Conservation (phyloP, 64 coral and sea anemone genomes). For the Pachyseris speciosa region DNA sequence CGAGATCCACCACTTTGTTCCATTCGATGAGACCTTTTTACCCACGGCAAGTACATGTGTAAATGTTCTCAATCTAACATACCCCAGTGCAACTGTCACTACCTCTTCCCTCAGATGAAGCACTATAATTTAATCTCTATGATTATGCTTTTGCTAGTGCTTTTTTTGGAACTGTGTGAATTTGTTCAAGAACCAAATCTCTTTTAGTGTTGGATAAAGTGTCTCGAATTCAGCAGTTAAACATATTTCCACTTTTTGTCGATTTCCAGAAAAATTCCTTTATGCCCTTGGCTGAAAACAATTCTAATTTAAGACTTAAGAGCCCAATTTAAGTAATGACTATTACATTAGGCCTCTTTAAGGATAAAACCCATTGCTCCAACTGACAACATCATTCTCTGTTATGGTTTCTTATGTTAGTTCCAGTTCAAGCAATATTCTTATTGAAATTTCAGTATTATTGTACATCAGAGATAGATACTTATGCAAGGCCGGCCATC, state of each 20-base stretch:
- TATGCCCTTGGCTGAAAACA: too few relatives aligned
- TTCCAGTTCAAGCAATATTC: background rate
- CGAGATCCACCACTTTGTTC: conserved; percentile 24
- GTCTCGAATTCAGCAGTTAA: background rate
- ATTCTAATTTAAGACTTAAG: too few relatives aligned
- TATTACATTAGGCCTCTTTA: background rate
- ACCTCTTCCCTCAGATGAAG: conserved; percentile 64
- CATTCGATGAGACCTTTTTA: conserved; percentile 9
- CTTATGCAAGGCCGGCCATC: background rate
- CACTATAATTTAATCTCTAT: conserved; percentile 64
- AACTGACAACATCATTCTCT: background rate
- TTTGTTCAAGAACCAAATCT: background rate
- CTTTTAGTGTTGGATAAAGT: background rate
- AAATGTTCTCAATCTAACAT: conserved; percentile 52
- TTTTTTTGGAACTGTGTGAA: conserved; percentile 71
- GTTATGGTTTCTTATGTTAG: background rate
- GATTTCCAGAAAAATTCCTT: too few relatives aligned
- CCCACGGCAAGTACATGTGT: conserved; percentile 42
- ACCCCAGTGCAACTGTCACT: background rate
- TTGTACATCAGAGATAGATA: background rate
- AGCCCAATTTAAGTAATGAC: background rate
- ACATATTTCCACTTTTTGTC: background rate
- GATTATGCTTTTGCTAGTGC: conserved; percentile 64
- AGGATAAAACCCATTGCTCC: background rate
- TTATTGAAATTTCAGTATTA: background rate